A percentile compares a stretch with the other conserved stretches of the same genome.
Conservation (phyloP, 1,140 invertebrate species). For the Nebria ingens region DNA sequence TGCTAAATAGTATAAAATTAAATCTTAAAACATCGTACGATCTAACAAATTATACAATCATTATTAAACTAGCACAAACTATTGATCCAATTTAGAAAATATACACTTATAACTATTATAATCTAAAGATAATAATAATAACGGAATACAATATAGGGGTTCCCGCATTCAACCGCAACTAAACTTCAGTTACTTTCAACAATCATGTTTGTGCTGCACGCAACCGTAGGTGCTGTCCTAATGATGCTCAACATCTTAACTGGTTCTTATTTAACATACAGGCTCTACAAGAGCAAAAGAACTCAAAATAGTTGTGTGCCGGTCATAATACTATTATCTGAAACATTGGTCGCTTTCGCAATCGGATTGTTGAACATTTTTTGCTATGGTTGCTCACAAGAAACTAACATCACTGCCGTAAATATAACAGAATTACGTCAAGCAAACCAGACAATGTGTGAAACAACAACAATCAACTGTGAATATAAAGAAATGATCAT, state of each 20-base stretch:
- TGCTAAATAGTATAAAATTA: no score
- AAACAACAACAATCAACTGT: neutral
- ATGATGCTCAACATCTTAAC: neutral
- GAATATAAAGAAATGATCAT: neutral
- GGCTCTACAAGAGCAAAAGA: neutral
- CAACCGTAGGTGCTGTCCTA: neutral
- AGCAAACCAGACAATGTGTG: neutral
- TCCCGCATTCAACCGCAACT: neutral
- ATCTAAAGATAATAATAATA: neutral
- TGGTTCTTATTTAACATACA: neutral
- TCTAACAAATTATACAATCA: no score
- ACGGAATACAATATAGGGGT: conserved; percentile 8
- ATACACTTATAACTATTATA: neutral
- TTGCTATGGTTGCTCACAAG: neutral
- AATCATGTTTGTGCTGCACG: neutral
- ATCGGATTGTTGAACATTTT: neutral
- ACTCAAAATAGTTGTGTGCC: neutral
- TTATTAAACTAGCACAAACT: no score
- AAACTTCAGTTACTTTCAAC: neutral
- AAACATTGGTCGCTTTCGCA: neutral
- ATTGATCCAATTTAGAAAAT: no score
- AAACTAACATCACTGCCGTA: neutral
- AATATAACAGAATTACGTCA: no score
- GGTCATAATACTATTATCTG: neutral
- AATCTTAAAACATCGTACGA: no score